These are phyloP conservation scores for Serrognathus titanus DNA, from an alignment of 2,888 invertebrate species.

Conservation along the genomic window DNA sequence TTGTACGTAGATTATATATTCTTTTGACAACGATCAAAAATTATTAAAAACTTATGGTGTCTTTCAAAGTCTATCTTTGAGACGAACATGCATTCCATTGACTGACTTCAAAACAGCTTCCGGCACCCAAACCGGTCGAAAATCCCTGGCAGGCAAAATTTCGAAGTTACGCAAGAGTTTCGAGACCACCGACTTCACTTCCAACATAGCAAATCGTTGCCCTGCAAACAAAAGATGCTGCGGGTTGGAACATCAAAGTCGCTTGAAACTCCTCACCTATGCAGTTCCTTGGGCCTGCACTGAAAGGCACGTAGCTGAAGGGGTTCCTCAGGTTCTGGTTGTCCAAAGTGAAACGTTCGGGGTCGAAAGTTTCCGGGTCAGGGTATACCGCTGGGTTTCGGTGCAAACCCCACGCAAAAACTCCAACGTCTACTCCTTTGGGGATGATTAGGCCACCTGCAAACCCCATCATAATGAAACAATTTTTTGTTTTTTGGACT, in stretches of 20 bases:
- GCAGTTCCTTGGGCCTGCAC: slow-evolving; percentile 41
- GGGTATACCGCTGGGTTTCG: slow-evolving; percentile 47
- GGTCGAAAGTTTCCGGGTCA: slow-evolving; percentile 44
- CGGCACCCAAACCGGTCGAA: neutral
- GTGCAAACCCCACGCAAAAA: slow-evolving; percentile 34
- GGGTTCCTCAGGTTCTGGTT: slow-evolving; percentile 33
- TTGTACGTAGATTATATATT: too few species aligned
- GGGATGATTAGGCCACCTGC: slow-evolving; percentile 14
- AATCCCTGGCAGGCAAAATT: slow-evolving; percentile 3
- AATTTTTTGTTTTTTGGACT: too few species aligned
- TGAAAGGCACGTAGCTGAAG: slow-evolving; percentile 40
- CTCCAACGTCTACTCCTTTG: slow-evolving; percentile 12
- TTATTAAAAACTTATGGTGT: too few species aligned
- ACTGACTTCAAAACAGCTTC: slow-evolving; percentile 1
- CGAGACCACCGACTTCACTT: slow-evolving; percentile 6
- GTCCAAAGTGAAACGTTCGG: slow-evolving; percentile 40
- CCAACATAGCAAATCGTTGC: slow-evolving; percentile 7
- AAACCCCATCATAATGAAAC: neutral
- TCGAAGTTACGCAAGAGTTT: slow-evolving; percentile 1
- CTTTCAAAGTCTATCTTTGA: slow-evolving; percentile 2
- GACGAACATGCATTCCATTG: slow-evolving; percentile 3
- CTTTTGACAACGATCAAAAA: too few species aligned
- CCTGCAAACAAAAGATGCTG: neutral
- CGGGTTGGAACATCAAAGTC: neutral
- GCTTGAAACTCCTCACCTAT: slow-evolving; percentile 12